A percentile compares a stretch with the other conserved stretches of the same genome.
These are phyloP conservation scores for Deilephila porcellus DNA, from an alignment of 2,888 invertebrate genomes.

Conservation along the genomic window DNA sequence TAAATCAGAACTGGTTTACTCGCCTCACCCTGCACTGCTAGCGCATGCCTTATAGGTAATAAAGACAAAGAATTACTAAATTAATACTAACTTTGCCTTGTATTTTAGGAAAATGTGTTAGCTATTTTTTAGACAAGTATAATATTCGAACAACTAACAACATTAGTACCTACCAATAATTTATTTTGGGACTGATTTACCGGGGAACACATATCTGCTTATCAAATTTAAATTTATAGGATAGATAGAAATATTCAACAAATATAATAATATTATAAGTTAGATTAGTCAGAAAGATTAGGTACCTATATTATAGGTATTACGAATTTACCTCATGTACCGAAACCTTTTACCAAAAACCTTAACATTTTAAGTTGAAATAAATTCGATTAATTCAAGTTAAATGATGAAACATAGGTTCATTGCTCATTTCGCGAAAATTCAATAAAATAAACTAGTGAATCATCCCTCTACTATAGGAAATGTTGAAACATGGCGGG, in stretches of 20 bases:
- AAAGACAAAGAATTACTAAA: slow-evolving; percentile 56
- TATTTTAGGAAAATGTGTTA: not conserved
- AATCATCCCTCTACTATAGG: slow-evolving; percentile 9
- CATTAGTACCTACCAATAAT: too few species aligned
- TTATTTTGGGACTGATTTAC: too few species aligned
- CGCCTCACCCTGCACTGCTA: slow-evolving; percentile 60
- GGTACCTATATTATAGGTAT: not conserved
- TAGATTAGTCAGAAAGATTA: not conserved
- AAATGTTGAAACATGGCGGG: slow-evolving; percentile 24
- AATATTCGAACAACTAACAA: too few species aligned
- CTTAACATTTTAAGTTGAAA: not conserved
- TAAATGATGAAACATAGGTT: not conserved
- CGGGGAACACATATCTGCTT: too few species aligned
- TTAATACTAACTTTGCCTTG: slow-evolving; percentile 23
- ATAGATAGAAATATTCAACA: too few species aligned
- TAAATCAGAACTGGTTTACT: slow-evolving; percentile 80
- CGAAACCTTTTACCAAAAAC: not conserved
- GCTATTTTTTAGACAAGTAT: not conserved
- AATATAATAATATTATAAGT: too few species aligned
- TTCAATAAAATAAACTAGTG: not conserved
- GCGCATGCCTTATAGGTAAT: slow-evolving; percentile 54
- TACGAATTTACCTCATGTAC: not conserved
- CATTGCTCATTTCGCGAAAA: not conserved
- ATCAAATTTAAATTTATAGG: too few species aligned
- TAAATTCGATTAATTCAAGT: not conserved